These are phyloP conservation scores for Coptodon bakossiorum DNA, from an alignment of 2,113 vertebrate genomes.

Conservation along the genomic window DNA sequence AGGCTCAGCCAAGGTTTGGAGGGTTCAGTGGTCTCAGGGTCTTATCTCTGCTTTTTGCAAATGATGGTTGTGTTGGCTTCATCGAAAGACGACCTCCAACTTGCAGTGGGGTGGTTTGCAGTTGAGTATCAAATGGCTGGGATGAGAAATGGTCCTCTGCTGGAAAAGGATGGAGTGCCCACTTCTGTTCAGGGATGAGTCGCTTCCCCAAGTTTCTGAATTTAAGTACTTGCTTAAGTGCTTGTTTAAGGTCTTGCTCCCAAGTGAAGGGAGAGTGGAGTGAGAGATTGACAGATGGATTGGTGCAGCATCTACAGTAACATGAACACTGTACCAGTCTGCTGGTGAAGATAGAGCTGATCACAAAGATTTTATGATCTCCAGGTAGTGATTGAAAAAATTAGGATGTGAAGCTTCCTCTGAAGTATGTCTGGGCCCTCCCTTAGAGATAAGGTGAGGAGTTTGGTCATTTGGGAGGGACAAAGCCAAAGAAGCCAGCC, in stretches of 20 bases:
- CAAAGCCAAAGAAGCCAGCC: neutral
- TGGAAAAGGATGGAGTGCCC: neutral
- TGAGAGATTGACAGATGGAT: neutral
- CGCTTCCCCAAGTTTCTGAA: neutral
- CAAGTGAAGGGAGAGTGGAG: neutral
- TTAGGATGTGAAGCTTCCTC: neutral
- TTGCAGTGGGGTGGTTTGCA: neutral
- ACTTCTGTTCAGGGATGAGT: neutral
- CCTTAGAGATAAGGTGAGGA: fast-evolving
- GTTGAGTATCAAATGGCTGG: neutral
- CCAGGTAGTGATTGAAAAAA: neutral
- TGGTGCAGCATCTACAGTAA: neutral
- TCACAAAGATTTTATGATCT: neutral
- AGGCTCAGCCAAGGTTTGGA: neutral
- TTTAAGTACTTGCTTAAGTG: neutral
- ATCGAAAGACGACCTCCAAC: neutral
- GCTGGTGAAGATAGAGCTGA: neutral
- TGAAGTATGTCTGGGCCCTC: neutral
- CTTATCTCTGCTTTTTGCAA: neutral
- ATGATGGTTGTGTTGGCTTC: neutral
- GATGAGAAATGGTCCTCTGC: neutral
- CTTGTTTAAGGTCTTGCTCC: neutral
- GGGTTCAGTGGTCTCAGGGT: neutral
- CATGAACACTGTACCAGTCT: neutral
- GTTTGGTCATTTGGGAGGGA: neutral